These are phyloP conservation scores for Tinea trinotella DNA, from an alignment of 2,888 invertebrate species.

Conservation along the genomic window DNA sequence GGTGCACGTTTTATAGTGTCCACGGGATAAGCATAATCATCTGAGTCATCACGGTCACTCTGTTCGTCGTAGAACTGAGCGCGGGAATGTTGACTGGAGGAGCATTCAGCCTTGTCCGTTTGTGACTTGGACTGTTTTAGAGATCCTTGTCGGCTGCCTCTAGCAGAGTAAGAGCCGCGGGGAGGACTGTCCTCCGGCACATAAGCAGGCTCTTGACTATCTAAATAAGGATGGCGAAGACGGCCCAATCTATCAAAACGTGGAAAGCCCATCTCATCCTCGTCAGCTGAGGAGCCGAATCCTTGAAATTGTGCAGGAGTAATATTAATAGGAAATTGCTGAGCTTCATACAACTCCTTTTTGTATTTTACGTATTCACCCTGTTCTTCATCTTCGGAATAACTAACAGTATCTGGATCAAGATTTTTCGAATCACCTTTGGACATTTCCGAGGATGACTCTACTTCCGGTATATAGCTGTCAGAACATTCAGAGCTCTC, in stretches of 20 bases:
- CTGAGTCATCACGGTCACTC: conserved; percentile 63
- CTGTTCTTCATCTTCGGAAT: conserved; percentile 72
- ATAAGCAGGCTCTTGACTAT: conserved; percentile 59
- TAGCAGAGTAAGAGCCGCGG: conserved; percentile 56
- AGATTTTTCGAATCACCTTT: conserved; percentile 64
- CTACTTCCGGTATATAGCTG: conserved; percentile 77
- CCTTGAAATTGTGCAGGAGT: conserved; percentile 72
- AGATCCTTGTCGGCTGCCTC: conserved; percentile 63
- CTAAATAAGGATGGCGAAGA: conserved; percentile 64
- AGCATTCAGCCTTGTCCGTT: conserved; percentile 40
- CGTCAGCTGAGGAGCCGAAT: conserved; percentile 75
- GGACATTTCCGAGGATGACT: conserved; percentile 75
- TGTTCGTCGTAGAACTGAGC: conserved; percentile 53
- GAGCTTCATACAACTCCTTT: conserved; percentile 49
- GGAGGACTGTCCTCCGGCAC: conserved; percentile 65
- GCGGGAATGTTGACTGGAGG: conserved; percentile 46
- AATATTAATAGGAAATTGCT: conserved; percentile 58
- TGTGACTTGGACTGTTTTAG: conserved; percentile 57
- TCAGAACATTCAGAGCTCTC: conserved; percentile 78
- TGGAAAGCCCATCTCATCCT: conserved; percentile 78
- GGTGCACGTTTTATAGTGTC: conserved; percentile 67
- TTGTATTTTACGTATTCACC: conserved; percentile 60
- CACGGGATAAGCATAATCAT: conserved; percentile 64
- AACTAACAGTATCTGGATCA: conserved; percentile 53
- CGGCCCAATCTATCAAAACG: conserved; percentile 74